phyloP scores from a whole-genome alignment of 2,888 invertebrate genomes.

The Tribolium freemani region DNA sequence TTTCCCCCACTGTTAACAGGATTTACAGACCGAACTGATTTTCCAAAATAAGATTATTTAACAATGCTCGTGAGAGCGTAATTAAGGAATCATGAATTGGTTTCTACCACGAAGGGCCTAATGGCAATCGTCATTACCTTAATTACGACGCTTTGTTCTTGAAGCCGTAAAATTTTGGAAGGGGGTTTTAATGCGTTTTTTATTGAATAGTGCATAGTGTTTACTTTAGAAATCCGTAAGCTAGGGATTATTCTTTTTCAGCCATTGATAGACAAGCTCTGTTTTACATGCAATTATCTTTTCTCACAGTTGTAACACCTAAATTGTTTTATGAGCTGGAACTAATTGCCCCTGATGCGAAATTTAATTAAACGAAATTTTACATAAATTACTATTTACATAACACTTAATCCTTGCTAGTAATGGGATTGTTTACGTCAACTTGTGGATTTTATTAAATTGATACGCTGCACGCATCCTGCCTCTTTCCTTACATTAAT shows the following conservation, averaged over 20 bases:
- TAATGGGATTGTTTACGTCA: slow-evolving; percentile 26
- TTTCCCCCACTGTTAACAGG: slow-evolving; percentile 38
- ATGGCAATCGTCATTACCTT: slow-evolving; percentile 26
- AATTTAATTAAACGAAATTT: slow-evolving; percentile 31
- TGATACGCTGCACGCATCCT: slow-evolving; percentile 19
- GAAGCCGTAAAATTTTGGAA: neutral
- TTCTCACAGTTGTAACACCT: slow-evolving; percentile 28
- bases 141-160: slow-evolving; percentile 22
- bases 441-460: slow-evolving; percentile 10
- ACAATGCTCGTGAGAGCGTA: slow-evolving; percentile 5
- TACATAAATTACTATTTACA: slow-evolving; percentile 19
- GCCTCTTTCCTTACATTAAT: slow-evolving; percentile 3
- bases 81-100: slow-evolving; percentile 30
- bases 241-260: neutral
- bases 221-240: neutral
- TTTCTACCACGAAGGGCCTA: slow-evolving; percentile 13
- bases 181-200: slow-evolving; percentile 16
- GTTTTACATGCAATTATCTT: slow-evolving; percentile 12
- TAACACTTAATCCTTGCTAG: slow-evolving; percentile 7
- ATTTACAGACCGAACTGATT: slow-evolving; percentile 37
- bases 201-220: neutral
- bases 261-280: neutral
- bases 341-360: slow-evolving; percentile 29
- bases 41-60: slow-evolving; percentile 33
- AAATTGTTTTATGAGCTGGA: slow-evolving; percentile 26